A percentile compares a stretch with the other conserved stretches of the same genome.
Evolutionary conservation across 1,140 invertebrate genomes (phyloP).

Genomic region (Coelopa frigida): DNA sequence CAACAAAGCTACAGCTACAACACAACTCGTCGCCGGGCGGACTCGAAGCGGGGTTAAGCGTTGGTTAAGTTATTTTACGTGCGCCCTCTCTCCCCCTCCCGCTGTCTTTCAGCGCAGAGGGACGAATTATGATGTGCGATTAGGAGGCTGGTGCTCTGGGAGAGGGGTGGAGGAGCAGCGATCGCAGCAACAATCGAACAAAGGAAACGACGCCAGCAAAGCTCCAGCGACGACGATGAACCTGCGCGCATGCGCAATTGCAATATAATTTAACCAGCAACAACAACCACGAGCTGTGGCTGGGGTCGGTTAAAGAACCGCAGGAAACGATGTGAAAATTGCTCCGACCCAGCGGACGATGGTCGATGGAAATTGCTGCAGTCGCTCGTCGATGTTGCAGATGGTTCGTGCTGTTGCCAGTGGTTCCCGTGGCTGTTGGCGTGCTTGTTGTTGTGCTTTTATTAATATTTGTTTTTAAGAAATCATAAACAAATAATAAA

Average conservation of each 20-base stretch:
- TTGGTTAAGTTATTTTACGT: constrained; percentile 45
- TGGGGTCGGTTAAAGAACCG: too few relatives aligned
- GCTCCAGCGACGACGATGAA: too few relatives aligned
- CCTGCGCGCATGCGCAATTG: constrained; percentile 12
- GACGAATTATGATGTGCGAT: too few relatives aligned
- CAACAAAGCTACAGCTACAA: background rate
- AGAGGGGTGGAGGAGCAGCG: background rate
- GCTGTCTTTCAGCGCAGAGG: too few relatives aligned
- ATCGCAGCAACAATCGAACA: too few relatives aligned
- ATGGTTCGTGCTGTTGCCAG: background rate
- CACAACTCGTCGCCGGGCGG: too few relatives aligned
- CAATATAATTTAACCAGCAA: constrained; percentile 9
- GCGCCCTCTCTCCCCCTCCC: too few relatives aligned
- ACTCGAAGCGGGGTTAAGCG: constrained; percentile 30
- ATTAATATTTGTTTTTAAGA: constrained; percentile 38
- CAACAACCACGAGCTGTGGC: constrained; percentile 6
- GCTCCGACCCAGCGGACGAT: constrained; percentile 20
- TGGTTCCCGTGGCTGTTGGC: constrained; percentile 18
- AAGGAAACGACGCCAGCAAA: too few relatives aligned
- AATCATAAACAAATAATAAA: constrained; percentile 42
- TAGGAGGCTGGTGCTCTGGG: constrained; percentile 1
- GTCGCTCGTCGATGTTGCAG: constrained; percentile 29
- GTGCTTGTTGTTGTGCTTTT: constrained; percentile 16
- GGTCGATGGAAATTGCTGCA: constrained; percentile 10
- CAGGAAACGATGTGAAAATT: constrained; percentile 43